phyloP scores from a whole-genome alignment of 2,797 vertebrate species.

The Bufotes viridis region DNA sequence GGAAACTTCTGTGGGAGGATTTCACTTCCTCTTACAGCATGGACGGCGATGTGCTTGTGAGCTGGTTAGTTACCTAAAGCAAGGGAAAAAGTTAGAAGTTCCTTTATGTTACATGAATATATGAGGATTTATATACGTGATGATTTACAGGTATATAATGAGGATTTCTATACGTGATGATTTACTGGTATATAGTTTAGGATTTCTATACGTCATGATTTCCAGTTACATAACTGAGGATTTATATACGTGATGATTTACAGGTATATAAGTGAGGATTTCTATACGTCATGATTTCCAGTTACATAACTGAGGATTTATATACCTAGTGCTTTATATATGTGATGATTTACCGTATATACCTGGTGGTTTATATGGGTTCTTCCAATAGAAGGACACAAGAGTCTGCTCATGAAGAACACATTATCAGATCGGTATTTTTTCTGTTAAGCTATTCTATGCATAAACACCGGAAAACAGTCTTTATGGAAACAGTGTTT shows the following conservation, averaged over 20 bases:
- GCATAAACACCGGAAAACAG: too few relatives aligned
- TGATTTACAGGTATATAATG: too few relatives aligned
- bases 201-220: too few relatives aligned
- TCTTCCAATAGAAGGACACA: neutral
- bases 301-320: too few relatives aligned
- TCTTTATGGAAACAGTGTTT: too few relatives aligned
- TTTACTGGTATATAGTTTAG: too few relatives aligned
- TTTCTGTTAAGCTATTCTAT: too few relatives aligned
- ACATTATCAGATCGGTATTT: neutral
- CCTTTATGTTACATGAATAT: neutral
- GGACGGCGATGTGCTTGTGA: neutral
- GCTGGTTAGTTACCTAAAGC: neutral
- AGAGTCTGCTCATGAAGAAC: neutral
- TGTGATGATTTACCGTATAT: too few relatives aligned
- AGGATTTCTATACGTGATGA: too few relatives aligned
- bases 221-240: neutral
- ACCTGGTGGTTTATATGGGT: too few relatives aligned
- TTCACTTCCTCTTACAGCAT: slow-evolving; percentile 17
- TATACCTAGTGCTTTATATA: too few relatives aligned
- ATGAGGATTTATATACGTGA: neutral
- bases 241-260: too few relatives aligned
- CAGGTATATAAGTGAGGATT: neutral
- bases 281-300: neutral
- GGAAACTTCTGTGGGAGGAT: neutral
- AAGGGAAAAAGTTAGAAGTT: neutral